Percentiles rank a stretch among this genome's conserved stretches.
Conservation (phyloP, 2,113 vertebrate species). For the Columba janthina region DNA sequence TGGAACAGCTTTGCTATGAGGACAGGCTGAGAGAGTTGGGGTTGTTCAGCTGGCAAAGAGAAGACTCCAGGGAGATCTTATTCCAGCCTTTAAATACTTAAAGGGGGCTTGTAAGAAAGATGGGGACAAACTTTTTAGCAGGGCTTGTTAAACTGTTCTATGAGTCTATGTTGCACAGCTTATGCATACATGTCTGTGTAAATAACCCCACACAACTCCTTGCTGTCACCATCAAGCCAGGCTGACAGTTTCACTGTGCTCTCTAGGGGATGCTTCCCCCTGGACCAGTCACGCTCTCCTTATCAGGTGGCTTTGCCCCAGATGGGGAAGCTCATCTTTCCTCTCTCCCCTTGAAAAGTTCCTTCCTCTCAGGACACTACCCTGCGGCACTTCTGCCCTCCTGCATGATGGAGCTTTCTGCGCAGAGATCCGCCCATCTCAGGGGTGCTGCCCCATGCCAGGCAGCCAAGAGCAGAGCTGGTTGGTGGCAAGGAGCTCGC, state of each 20-base stretch:
- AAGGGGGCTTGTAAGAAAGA: too few species aligned
- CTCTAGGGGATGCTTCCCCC: neutral
- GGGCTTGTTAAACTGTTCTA: too few species aligned
- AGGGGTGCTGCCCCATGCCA: neutral
- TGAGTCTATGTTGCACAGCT: too few species aligned
- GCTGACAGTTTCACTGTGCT: neutral
- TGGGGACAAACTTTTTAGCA: too few species aligned
- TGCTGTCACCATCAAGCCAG: neutral
- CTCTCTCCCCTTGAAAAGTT: neutral
- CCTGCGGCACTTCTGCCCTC: neutral
- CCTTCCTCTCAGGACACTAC: neutral
- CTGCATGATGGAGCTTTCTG: neutral
- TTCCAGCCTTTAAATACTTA: too few species aligned
- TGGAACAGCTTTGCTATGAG: too few species aligned
- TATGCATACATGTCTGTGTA: neutral
- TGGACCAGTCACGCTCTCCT: too few species aligned
- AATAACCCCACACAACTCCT: neutral
- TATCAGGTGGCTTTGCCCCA: neutral
- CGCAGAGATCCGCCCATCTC: neutral
- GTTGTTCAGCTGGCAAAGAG: too few species aligned
- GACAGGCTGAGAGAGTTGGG: too few species aligned
- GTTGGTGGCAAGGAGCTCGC: rapidly evolving
- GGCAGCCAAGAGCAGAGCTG: neutral
- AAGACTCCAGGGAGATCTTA: too few species aligned
- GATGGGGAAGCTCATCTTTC: neutral